Conservation (phyloP, 1,140 invertebrate genomes). For the Pachypsylla venusta region DNA sequence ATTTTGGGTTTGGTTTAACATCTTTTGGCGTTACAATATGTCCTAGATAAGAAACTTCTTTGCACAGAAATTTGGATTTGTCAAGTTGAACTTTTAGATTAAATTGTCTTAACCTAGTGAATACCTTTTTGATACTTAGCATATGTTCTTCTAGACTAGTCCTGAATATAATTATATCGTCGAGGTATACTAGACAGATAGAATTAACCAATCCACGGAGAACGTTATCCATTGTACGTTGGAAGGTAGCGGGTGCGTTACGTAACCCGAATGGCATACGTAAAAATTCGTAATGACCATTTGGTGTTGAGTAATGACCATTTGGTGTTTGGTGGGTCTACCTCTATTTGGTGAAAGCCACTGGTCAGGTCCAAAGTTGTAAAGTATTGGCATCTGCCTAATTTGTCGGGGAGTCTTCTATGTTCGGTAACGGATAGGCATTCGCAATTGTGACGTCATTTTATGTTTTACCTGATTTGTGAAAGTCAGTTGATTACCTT, state of each 20-base stretch:
- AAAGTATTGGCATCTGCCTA: conserved; percentile 30
- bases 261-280: conserved; percentile 32
- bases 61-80: conserved; percentile 24
- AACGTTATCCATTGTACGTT: conserved; percentile 30
- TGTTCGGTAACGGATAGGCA: too few relatives aligned
- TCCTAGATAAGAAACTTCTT: conserved; percentile 30
- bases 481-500: not conserved
- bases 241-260: conserved; percentile 32
- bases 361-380: conserved; percentile 33
- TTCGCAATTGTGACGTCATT: conserved; percentile 25
- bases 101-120: conserved; percentile 17
- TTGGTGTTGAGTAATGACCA: conserved; percentile 35
- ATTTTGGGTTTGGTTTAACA: conserved; percentile 29
- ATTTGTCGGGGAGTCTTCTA: conserved; percentile 24
- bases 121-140: too few relatives aligned
- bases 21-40: conserved; percentile 28
- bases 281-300: conserved; percentile 32
- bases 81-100: conserved; percentile 22
- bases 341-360: conserved; percentile 35
- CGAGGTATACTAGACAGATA: too few relatives aligned
- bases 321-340: conserved; percentile 27
- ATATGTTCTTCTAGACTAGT: too few relatives aligned
- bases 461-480: not conserved
- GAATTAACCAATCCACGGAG: conserved; percentile 18
- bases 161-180: too few relatives aligned